These are phyloP conservation scores for Dorcus parallelipipedus DNA, from an alignment of 2,888 invertebrate genomes.

Conservation along the genomic window DNA sequence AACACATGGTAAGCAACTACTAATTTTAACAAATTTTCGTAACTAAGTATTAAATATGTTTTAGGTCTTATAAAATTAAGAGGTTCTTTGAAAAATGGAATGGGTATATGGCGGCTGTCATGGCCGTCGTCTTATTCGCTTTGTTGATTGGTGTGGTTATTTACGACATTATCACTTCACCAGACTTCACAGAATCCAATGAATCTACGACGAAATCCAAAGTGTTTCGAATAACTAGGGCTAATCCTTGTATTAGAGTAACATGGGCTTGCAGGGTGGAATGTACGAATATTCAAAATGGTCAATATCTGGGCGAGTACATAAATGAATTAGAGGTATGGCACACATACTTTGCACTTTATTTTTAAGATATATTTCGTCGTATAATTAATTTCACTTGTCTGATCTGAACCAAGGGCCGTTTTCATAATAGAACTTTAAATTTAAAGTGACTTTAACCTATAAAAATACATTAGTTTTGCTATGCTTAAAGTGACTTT, in stretches of 20 bases:
- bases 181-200: neutral
- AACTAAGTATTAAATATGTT: neutral
- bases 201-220: no score
- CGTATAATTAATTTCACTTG: no score
- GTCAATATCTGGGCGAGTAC: neutral
- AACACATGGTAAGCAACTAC: neutral
- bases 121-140: neutral
- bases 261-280: neutral
- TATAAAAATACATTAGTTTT: no score
- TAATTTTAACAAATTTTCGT: neutral
- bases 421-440: no score
- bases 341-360: no score
- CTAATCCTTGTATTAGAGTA: neutral
- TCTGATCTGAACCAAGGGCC: no score
- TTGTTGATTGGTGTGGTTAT: neutral
- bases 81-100: no score
- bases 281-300: neutral
- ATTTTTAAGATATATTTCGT: no score
- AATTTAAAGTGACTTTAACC: no score
- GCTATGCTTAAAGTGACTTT: no score
- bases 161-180: neutral
- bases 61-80: no score
- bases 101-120: neutral
- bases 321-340: neutral
- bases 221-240: neutral